Conservation (phyloP, 2,888 invertebrate species). For the Coecobrya sp. region DNA sequence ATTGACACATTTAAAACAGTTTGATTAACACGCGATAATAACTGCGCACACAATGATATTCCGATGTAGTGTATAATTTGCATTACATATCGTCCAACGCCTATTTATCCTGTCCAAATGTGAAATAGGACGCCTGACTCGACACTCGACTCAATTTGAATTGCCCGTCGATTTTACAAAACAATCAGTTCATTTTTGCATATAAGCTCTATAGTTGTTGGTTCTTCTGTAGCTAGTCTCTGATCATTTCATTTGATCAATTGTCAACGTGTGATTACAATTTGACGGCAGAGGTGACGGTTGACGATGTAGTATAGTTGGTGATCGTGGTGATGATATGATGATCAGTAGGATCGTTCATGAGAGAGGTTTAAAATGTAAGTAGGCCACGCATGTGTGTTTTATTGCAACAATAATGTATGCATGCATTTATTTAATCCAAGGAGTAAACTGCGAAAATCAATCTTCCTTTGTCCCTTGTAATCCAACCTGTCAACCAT, state of each 20-base stretch:
- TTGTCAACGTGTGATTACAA: constrained; percentile 48
- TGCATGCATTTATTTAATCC: constrained; percentile 23
- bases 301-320: not conserved
- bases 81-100: constrained; percentile 49
- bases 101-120: not conserved
- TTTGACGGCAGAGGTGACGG: constrained; percentile 2
- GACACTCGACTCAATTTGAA: constrained; percentile 39
- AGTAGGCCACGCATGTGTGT: constrained; percentile 60
- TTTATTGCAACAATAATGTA: constrained; percentile 34
- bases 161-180: not conserved
- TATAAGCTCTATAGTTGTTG: too few species aligned
- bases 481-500: constrained; percentile 19
- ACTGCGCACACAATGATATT: not conserved
- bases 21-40: constrained; percentile 54
- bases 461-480: constrained; percentile 22
- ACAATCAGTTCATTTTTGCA: not conserved
- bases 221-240: not conserved
- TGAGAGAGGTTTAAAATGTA: constrained; percentile 54
- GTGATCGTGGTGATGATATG: not conserved
- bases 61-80: not conserved
- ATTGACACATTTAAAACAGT: constrained; percentile 60
- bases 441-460: constrained; percentile 42
- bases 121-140: constrained; percentile 10
- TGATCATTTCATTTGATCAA: constrained; percentile 21
- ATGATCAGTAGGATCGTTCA: not conserved